Evolutionary conservation across 2,888 invertebrate genomes (phyloP), one percentile per base, ranked within the genome.

Genomic region (Brachylomia viminalis): DNA sequence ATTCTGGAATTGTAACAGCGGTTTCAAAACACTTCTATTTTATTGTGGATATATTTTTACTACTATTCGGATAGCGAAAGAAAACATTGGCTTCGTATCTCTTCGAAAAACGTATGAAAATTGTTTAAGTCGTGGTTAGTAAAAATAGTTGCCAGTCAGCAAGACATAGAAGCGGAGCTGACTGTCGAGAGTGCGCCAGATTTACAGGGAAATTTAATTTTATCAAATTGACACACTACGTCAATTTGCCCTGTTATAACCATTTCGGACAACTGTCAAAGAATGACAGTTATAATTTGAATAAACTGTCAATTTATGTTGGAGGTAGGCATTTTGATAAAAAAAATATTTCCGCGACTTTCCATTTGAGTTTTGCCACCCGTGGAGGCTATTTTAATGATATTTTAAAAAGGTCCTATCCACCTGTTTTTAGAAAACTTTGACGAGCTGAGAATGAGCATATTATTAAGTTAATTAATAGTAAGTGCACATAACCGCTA

Each of bases 401-500:
- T 69, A 45, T 72, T 58, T 72, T 8, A 72, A 45, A 45, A 30
- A 58, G 5, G 30, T 23, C 30, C 49, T 52, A 13, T n/a, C 56
- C 20, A 38, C 23, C 13, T n/a, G n/a, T 10, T 27, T 52, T 17
- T n/a, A 70, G 20, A 30, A 27, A 66, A n/a, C 7, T 7, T 42
- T 27, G 4, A 42, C 38, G n/a, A 56, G 6, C 1, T 17, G 33
- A 33, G 7, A 62, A 33, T 30, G 10, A 47, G 3, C 10, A 17
- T 20, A 72, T 20, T 6, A 49, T 20, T 6, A 54, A 1, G 23
- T 54, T 42, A 66, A 54, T 66, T 38, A 54, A 54, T 38, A 30
- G 61, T 82, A 45, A 77, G 78, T 77, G 61, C 66, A 59, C 30
- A 30, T 54, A 56, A 54, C 72, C 72, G n/a, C 72, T 15, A 27